These are phyloP conservation scores for Indri indri DNA, from an alignment of 2,113 vertebrate species.

Conservation along the genomic window DNA sequence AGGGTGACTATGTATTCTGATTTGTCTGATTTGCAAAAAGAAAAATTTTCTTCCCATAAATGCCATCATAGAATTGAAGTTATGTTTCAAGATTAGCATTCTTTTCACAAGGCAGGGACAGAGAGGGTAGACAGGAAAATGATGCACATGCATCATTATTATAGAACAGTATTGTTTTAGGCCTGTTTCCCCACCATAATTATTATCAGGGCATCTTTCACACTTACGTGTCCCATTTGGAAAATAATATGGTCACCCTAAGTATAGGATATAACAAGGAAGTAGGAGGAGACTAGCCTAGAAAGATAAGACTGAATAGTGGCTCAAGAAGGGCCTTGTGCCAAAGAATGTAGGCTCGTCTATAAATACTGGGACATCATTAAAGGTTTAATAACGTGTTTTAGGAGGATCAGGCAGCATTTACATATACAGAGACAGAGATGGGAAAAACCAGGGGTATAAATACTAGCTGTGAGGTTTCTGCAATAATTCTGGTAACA, in stretches of 20 bases:
- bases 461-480: not conserved
- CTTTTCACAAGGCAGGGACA: not conserved
- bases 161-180: not conserved
- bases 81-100: not conserved
- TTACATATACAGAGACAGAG: not conserved
- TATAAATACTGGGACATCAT: conserved; percentile 22
- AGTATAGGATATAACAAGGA: conserved; percentile 49
- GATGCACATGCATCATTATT: not conserved
- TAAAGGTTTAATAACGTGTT: conserved; percentile 26
- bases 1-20: too few relatives aligned
- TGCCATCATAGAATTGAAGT: not conserved
- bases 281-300: conserved; percentile 30
- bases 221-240: conserved; percentile 12
- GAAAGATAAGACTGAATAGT: conserved; percentile 36
- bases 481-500: not conserved
- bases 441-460: not conserved
- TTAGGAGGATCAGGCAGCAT: conserved; percentile 3
- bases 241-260: conserved; percentile 49
- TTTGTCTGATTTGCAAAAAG: too few relatives aligned
- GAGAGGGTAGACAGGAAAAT: not conserved
- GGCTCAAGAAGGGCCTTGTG: not conserved
- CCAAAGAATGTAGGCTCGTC: not conserved
- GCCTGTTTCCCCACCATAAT: conserved; percentile 12
- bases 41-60: not conserved
- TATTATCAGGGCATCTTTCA: conserved; percentile 34